Base-by-base conservation (phyloP, 2,888 invertebrate species). In the Nebria salina region DNA sequence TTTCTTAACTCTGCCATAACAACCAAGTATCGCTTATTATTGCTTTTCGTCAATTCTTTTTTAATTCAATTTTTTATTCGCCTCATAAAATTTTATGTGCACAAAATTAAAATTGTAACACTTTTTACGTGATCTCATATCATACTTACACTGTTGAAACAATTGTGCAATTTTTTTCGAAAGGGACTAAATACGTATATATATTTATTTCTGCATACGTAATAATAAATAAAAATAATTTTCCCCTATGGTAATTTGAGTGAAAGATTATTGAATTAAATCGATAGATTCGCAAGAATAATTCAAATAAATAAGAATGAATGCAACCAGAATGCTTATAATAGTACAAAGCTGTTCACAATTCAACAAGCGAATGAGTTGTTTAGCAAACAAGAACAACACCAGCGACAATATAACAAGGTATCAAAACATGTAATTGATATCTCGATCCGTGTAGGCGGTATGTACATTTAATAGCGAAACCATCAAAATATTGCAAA, bases 361-460 rank as follows among this genome's bases (percentile, higher is more conserved):
- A 20, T 70, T 70, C 25, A 20, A 70, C 70, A 70, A 70, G 70
- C 20, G 20, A 34, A 13, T 26, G 20, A 25, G 70, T 70, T 70
- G 70, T 70, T 68, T 13, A 15, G 54, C 54, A 54, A 54, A 54
- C 54, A 54, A 13, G 9, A 15, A 68, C 68, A 68, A 68, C 68
- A 68, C 20, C 70, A 70, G 54, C 8, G 11, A 54, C 7, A 54
- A 54, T 54, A 54, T 54, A 70, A 25, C 25, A 70, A 70, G 25
- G 15, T 26, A 26, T 20, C 25, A 34, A 70, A 70, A 70, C 26
- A 26, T 70, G 70, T 70, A 54, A 70, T 66, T 66, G 66, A 66
- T 66, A 66, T 25, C n/a, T 54, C 11, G 13, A 54, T 11, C 54
- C 7, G 54, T 54, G 54, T 54, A 54, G 54, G 54, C 20, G 20